A percentile compares a stretch with the other conserved stretches of the same genome.
Evolutionary conservation across 92 coral and sea anemone genomes (phyloP).

Genomic region (Ricordea florida): DNA sequence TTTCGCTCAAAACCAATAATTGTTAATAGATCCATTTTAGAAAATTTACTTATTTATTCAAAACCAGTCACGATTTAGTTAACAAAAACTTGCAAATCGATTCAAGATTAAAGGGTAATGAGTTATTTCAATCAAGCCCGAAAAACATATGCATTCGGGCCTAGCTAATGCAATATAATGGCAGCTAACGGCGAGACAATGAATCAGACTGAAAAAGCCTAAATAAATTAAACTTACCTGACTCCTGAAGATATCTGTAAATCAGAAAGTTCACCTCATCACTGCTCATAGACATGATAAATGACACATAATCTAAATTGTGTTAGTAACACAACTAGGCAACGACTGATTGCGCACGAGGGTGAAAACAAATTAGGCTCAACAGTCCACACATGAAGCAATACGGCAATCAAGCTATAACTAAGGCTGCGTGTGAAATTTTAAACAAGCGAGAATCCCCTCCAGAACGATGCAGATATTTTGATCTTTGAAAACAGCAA

Average conservation of each 20-base stretch:
- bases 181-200: too few species aligned
- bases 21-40: too few species aligned
- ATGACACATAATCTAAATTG: slow-evolving; percentile 57
- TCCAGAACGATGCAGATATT: neutral
- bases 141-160: too few species aligned
- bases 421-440: neutral
- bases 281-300: slow-evolving; percentile 96
- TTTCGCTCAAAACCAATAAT: too few species aligned
- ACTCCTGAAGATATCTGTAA: slow-evolving; percentile 98
- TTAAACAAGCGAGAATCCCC: neutral
- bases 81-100: too few species aligned
- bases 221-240: slow-evolving; percentile 65
- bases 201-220: neutral
- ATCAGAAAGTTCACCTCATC: slow-evolving; percentile 99
- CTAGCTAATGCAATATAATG: too few species aligned
- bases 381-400: slow-evolving; percentile 7
- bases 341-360: slow-evolving; percentile 51
- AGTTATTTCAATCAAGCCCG: too few species aligned
- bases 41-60: too few species aligned
- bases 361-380: slow-evolving; percentile 37
- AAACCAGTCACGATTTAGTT: too few species aligned
- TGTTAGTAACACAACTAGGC: slow-evolving; percentile 12
- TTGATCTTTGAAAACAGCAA: neutral
- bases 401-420: slow-evolving; percentile 1
- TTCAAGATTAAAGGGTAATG: too few species aligned